Evolutionary conservation across 2,113 vertebrate genomes (phyloP), one percentile per base, ranked within the genome.

Genomic region (Hirundichthys speculiger): DNA sequence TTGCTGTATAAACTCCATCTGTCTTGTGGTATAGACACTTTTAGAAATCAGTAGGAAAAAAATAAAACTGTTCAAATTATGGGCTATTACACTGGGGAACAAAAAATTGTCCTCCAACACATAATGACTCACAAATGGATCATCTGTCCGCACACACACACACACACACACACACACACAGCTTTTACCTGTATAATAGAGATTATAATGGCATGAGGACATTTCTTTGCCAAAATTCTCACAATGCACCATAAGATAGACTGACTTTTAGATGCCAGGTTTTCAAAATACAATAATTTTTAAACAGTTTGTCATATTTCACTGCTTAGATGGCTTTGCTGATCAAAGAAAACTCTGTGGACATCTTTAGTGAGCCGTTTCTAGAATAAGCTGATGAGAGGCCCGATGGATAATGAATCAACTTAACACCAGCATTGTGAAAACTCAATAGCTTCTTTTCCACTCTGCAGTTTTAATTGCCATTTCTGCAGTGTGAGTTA

Each of bases 151-250:
- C 41, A 57, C 41, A 55, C 47, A 71, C 22, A 56, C 51, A 58
- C 54, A 53, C 49, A 47, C 15, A 18, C 41, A 55, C 47, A 71
- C 22, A 56, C 51, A 55, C 48, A 53, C 49, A 45, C 13, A 57
- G 50, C 66, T 72, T 63, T 80, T 71, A 74, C 71, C 30, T 67
- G 34, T 75, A 81, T 85, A 87, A 87, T 82, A 83, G 46, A 87
- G 85, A 86, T 85, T 83, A 73, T 52, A 66, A 58, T 65, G 58
- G 77, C 74, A 73, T 69, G 57, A 75, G 75, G 76, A 82, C 81
- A 84, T 79, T n/a, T 66, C 70, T 72, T 78, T 76, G 67, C 50
- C 68, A 75, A 56, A 69, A 64, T 70, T 77, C 65, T 79, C 69
- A 86, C 85, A 86, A 85, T 75, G 67, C 48, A 27, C 69, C 78